Evolutionary conservation across 2,888 invertebrate species (phyloP), one percentile per base, ranked within the genome.

Genomic region (Alviniconcha strummeri): DNA sequence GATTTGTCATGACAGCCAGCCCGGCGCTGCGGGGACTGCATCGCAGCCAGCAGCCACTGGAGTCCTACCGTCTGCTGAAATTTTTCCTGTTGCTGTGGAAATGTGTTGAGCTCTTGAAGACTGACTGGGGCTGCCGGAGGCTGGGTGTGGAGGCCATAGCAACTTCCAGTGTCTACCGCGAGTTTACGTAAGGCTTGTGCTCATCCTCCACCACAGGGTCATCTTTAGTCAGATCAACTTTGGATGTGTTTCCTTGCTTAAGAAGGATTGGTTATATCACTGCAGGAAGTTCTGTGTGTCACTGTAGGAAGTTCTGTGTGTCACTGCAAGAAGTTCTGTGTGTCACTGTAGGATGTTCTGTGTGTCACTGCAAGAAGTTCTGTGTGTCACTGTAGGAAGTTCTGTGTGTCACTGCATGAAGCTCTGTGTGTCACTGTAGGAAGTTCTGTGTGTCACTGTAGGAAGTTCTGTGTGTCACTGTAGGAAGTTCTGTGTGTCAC

Each of bases 71-170:
- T 55, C 87, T 93, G 74, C 89, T 93, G 77, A 91, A 89, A 81
- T 89, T 89, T 69, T 94, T 93, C 89, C 89, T 94, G 69, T 76
- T 92, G 78, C 88, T 93, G 5, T 94, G 93, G 93, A 93, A 93
- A 86, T 90, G 92, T 72, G 86, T 93, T 60, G 93, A 93, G 83
- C 88, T 91, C 71, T 84, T 92, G 36, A 93, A 93, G 84, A 81
- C 86, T 67, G 91, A 92, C 88, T 94, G 94, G 94, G 92, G 92
- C 0, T 85, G 88, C 56, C 87, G 91, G 17, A 91, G 90, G 82
- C 88, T 93, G 7, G 84, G 85, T 15, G 90, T 91, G n/a, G 91
- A 93, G 81, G 86, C 86, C 15, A 91, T 93, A 55, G 89, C 93
- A 79, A 89, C 86, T 5, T 86, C 90, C n/a, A 81, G 86, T 6